Evolutionary conservation across 2,888 invertebrate species (phyloP), one percentile per base, ranked within the genome.

Genomic region (Ormyrus nitidulus): DNA sequence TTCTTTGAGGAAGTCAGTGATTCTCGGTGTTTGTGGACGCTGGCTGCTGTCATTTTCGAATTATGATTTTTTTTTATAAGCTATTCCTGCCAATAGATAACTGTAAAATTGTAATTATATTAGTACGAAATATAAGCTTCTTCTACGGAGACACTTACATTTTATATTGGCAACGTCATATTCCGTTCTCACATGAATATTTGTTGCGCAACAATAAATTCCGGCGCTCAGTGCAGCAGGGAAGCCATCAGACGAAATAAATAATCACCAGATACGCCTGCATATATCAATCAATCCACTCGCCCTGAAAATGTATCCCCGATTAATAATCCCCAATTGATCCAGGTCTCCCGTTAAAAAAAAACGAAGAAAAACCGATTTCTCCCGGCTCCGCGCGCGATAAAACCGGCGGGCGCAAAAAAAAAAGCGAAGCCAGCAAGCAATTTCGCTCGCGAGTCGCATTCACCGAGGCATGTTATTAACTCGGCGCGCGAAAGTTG

Each of bases 401-500:
- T 44, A 61, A 34, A 44, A 10, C 34, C 34, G 34, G 4, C 34
- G 48, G 13, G 13, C 9, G 10, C 49, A 34, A 58, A 48, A 56
- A 51, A 51, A 19, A 13, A 19, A 34, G 44, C 56, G 4, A 11
- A 19, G 58, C 13, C 10, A 69, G 58, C 34, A 4, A 49, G 46
- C 44, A 66, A 68, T 51, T 74, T 64, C 56, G 51, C 56, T 34
- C 19, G 54, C 56, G 9, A 58, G 59, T 58, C 46, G 74, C 64
- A 66, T 72, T 61, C 71, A 59, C 19, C 49, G 13, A 48, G 49
- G 51, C 72, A 48, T 77, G 72, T 73, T 69, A 73, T 80, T 80
- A 77, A 77, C 71, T 71, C 51, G 62, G 61, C 5, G 51, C 6
- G 34, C 6, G 61, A 80, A 83, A 81, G 74, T 77, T 82, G 85